These are phyloP conservation scores for Rhinichthys osculus DNA, from an alignment of 2,797 vertebrate genomes.

Conservation along the genomic window DNA sequence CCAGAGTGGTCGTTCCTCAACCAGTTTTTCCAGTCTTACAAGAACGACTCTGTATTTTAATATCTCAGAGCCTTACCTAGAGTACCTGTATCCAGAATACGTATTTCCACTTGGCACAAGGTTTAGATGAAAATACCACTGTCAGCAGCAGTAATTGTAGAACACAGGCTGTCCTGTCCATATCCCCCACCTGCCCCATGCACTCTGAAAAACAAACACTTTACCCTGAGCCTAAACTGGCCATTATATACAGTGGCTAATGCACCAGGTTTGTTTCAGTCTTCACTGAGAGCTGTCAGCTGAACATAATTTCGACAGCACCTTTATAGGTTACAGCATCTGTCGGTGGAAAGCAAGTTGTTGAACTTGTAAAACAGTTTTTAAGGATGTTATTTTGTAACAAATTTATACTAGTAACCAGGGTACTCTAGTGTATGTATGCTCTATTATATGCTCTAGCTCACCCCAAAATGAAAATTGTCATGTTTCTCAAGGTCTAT, in stretches of 20 bases:
- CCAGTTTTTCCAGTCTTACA: too few species aligned
- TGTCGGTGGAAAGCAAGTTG: not conserved
- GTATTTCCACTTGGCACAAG: not conserved
- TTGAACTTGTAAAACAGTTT: not conserved
- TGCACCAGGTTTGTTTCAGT: not conserved
- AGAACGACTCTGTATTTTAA: not conserved
- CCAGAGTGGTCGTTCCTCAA: too few species aligned
- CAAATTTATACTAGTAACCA: not conserved
- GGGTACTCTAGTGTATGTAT: too few species aligned
- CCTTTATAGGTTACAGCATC: not conserved
- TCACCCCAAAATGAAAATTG: not conserved
- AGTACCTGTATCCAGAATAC: not conserved
- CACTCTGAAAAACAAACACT: conserved; percentile 47
- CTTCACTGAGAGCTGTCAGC: conserved; percentile 14
- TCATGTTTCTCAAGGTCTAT: not conserved
- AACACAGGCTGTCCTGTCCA: not conserved
- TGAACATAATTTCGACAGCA: conserved; percentile 32
- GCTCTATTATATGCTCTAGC: not conserved
- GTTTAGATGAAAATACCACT: not conserved
- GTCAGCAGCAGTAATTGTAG: conserved; percentile 25
- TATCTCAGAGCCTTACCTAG: not conserved
- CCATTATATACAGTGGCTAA: conserved; percentile 17
- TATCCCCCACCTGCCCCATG: not conserved
- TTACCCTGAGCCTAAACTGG: conserved; percentile 2
- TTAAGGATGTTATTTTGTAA: not conserved